These are phyloP conservation scores for Boleophthalmus pectinirostris DNA, from an alignment of 2,113 vertebrate species.

Conservation along the genomic window DNA sequence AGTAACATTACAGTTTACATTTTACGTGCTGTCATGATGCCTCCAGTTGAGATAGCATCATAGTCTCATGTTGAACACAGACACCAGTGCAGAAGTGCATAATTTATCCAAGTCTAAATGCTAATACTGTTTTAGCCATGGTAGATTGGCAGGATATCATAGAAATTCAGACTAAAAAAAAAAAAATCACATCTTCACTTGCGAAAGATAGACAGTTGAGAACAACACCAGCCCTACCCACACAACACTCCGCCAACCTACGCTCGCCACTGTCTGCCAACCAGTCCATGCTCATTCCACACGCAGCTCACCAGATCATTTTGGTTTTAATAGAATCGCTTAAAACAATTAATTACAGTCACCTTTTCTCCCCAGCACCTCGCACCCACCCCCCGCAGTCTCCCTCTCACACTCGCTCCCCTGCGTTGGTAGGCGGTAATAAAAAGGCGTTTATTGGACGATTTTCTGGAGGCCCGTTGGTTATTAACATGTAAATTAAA, in stretches of 20 bases:
- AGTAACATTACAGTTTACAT: background rate
- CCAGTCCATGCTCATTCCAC: conserved; percentile 82
- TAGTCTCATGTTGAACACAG: background rate
- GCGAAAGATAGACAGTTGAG: conserved; percentile 23
- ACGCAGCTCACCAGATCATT: conserved; percentile 90
- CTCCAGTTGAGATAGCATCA: too few species aligned
- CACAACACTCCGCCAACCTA: conserved; percentile 24
- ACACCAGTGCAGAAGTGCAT: conserved; percentile 13
- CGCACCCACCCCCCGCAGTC: conserved; percentile 21
- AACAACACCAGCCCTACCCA: background rate
- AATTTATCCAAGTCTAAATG: conserved; percentile 48
- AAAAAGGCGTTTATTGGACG: conserved; percentile 97
- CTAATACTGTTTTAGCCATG: conserved; percentile 55
- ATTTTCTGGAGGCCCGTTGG: conserved; percentile 99
- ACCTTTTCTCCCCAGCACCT: conserved; percentile 68
- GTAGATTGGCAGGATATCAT: conserved; percentile 56
- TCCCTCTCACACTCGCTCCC: conserved; percentile 79
- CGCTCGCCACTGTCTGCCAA: conserved; percentile 63
- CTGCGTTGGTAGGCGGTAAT: conserved; percentile 91
- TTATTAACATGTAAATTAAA: conserved; percentile 99
- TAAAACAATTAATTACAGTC: conserved; percentile 99
- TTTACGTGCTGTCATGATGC: conserved; percentile 1
- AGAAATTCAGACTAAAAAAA: conserved; percentile 54
- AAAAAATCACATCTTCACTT: conserved; percentile 51
- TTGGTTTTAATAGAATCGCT: conserved; percentile 99